Base-by-base conservation (phyloP, 2,113 vertebrate species). In the Podocnemis expansa region DNA sequence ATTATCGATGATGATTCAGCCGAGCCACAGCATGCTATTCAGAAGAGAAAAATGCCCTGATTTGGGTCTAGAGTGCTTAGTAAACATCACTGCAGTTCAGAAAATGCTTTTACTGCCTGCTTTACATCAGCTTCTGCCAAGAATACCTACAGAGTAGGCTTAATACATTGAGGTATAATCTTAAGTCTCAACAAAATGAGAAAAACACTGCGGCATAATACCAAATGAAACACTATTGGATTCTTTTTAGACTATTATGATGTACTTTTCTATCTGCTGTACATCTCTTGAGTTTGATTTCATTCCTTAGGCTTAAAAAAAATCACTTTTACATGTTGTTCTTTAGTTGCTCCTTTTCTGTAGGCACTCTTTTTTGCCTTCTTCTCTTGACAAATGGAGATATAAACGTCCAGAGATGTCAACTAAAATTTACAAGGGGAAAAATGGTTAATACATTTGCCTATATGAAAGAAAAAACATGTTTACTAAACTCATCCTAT, bases 71-170 rank as follows among this genome's bases (percentile, higher is more conserved):
- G 31, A 80, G 49, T 81, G 41, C 58, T 93, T 91, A 90, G 86
- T 80, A 96, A 95, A 94, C 60, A 88, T 91, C 55, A 90, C 1
- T 60, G 58, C 52, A 89, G 63, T 96, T 89, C 78, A 78, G 78
- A 85, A 95, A 94, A 82, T 87, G 84, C 2, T 82, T 96, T 94
- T 80, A 76, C 81, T 85, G 9, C 45, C 78, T 94, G 58, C 75
- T 93, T 97, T 94, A 51, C 90, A 82, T 84, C 63, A 90, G 16
- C 12, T 47, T 95, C 84, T 94, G 76, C 34, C 75, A 95, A 85
- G 73, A 93, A 76, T 89, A 94, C 27, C 83, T 86, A 38, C 27
- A 70, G 16, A 91, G 11, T 12, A 85, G 79, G 10, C 78, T 93
- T 94, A 91, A 91, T 85, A 86, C 45, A 85, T 67, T 81, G 55